Conservation (phyloP, 2,888 invertebrate species). For the Stratiomys singularior region DNA sequence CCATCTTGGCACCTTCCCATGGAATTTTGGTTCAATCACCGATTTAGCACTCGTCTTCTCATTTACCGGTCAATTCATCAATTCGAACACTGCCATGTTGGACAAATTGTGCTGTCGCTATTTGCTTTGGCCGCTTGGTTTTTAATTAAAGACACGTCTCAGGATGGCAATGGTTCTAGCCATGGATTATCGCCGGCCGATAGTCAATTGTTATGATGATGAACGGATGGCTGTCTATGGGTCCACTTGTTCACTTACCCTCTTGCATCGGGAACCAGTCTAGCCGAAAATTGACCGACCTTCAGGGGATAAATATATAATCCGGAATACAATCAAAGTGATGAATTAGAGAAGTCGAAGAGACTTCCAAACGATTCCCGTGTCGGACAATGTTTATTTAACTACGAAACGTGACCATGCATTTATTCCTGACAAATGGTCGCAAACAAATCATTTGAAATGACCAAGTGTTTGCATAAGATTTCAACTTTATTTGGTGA, state of each 20-base stretch:
- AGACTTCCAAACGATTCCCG: constrained; percentile 30
- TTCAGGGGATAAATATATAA: constrained; percentile 39
- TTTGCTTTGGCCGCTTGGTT: constrained; percentile 38
- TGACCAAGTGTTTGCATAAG: constrained; percentile 27
- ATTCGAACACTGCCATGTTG: constrained; percentile 21
- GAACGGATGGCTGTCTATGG: neutral
- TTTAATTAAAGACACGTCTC: constrained; percentile 41
- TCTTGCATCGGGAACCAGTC: neutral
- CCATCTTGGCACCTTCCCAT: constrained; percentile 27
- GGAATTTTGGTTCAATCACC: constrained; percentile 40
- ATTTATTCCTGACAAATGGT: constrained; percentile 36
- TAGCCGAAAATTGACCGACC: constrained; percentile 26
- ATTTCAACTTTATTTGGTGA: neutral
- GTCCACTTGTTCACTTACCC: constrained; percentile 8
- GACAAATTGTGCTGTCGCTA: constrained; percentile 42
- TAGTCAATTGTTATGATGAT: neutral
- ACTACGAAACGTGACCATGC: constrained; percentile 40
- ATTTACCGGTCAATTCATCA: constrained; percentile 34
- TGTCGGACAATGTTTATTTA: constrained; percentile 44
- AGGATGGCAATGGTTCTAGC: constrained; percentile 28
- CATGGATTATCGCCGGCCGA: constrained; percentile 21
- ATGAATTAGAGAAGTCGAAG: constrained; percentile 25
- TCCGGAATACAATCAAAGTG: constrained; percentile 34
- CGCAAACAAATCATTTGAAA: constrained; percentile 33
- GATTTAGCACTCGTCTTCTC: constrained; percentile 41